These are phyloP conservation scores for Ectobius pallidus DNA, from an alignment of 2,888 invertebrate genomes.

Conservation along the genomic window DNA sequence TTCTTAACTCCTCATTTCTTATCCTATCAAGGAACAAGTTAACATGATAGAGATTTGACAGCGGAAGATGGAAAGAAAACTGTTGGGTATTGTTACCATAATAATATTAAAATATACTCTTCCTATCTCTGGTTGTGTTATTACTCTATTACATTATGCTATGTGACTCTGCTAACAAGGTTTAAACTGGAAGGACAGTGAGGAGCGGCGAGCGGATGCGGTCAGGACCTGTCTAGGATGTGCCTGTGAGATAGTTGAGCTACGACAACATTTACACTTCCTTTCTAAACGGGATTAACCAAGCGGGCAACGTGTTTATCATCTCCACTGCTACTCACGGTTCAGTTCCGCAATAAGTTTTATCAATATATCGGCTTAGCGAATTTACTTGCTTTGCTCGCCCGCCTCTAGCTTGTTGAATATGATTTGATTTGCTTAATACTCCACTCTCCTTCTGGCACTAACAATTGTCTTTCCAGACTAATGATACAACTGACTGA, in stretches of 20 bases:
- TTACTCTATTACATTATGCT: background rate
- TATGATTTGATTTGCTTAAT: background rate
- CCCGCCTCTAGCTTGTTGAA: background rate
- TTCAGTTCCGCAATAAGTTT: background rate
- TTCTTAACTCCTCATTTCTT: no score
- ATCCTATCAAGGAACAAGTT: no score
- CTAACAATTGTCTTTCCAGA: no score
- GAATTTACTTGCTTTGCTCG: background rate
- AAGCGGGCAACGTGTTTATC: background rate
- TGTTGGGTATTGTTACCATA: no score
- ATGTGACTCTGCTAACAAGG: background rate
- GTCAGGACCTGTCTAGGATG: background rate
- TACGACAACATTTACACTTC: constrained; percentile 20
- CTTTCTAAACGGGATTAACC: constrained; percentile 19
- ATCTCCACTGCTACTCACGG: background rate
- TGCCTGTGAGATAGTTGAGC: constrained; percentile 2
- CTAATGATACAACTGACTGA: no score
- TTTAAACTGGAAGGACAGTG: background rate
- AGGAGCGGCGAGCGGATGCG: constrained; percentile 1
- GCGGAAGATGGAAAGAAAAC: no score
- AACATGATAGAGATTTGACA: no score
- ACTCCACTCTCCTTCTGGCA: no score
- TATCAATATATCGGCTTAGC: constrained; percentile 14
- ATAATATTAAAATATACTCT: no score
- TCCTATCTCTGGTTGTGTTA: no score